Percentiles rank a stretch among this genome's conserved stretches.
Evolutionary conservation across 2,113 vertebrate genomes (phyloP).

Genomic region (Vulpes lagopus): DNA sequence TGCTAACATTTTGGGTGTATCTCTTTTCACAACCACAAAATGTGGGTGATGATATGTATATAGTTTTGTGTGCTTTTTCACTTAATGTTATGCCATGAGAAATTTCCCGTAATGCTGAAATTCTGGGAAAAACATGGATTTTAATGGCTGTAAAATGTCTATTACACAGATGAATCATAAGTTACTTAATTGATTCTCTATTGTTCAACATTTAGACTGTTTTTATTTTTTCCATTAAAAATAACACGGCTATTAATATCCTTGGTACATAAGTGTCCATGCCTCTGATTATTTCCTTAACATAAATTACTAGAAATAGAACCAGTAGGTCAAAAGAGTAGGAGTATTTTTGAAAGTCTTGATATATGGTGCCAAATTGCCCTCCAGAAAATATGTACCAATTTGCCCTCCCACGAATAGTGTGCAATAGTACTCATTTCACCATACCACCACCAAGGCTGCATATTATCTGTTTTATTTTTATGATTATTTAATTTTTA

Average conservation of each 20-base stretch:
- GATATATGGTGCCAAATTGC: background rate
- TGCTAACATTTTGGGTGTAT: background rate
- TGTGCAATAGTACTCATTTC: background rate
- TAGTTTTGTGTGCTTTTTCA: background rate
- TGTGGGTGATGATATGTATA: too few relatives aligned
- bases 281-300: constrained; percentile 60
- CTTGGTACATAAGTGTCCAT: background rate
- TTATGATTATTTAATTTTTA: background rate
- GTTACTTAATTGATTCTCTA: background rate
- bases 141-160: background rate
- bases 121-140: background rate
- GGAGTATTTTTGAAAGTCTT: constrained; percentile 38
- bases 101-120: background rate
- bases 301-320: constrained; percentile 59
- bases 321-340: constrained; percentile 21
- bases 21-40: background rate
- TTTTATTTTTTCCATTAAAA: constrained; percentile 49
- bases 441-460: background rate
- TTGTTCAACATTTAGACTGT: constrained; percentile 16
- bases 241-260: constrained; percentile 65
- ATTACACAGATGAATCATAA: background rate
- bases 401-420: background rate
- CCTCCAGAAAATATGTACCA: background rate
- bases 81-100: background rate
- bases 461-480: background rate